Base-by-base conservation (phyloP, 1,140 invertebrate genomes). In the Maconellicoccus hirsutus region DNA sequence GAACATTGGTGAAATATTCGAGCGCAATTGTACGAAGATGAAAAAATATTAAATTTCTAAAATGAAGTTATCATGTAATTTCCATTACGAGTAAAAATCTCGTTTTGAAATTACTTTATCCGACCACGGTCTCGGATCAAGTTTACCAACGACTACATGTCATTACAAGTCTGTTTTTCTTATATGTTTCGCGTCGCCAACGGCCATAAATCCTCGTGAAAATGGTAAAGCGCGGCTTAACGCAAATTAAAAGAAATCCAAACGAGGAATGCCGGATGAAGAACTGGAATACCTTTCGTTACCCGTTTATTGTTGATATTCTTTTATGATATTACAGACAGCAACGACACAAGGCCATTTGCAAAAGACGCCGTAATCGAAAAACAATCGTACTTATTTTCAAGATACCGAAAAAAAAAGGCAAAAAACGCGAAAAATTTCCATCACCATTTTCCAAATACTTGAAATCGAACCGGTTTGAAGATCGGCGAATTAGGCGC, bases 11-110 rank as follows among this genome's bases (percentile, higher is more conserved):
- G 33, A 38, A 38, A 38, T 38, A 38, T 38, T 6, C 33, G 14
- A 38, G 6, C 6, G 33, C 33, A 14, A 38, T 14, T 7, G 33
- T 7, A 14, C 33, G 33, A 7, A 38, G 6, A 38, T 7, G 33
- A 38, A 38, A 38, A 38, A 38, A 14, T 14, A 16, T 52, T 16
- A 52, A 52, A 52, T 14, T 52, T 52, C n/a, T 52, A 52, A 52
- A 52, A 52, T 52, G 42, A 52, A 52, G 42, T 52, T 52, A 52
- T 52, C 42, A 52, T 52, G 42, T 52, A 52, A 52, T 52, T 52
- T 52, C 42, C 42, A 52, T 52, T 52, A 16, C 42, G 10, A 52
- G 42, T 52, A 52, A 52, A 52, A 52, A 52, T 52, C 42, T 52
- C 42, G 42, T 52, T 52, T 52, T 6, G 42, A 52, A 52, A 52